A percentile compares a stretch with the other conserved stretches of the same genome.
phyloP scores from a whole-genome alignment of 1,140 invertebrate genomes.

The Caenorhabditis latens region DNA sequence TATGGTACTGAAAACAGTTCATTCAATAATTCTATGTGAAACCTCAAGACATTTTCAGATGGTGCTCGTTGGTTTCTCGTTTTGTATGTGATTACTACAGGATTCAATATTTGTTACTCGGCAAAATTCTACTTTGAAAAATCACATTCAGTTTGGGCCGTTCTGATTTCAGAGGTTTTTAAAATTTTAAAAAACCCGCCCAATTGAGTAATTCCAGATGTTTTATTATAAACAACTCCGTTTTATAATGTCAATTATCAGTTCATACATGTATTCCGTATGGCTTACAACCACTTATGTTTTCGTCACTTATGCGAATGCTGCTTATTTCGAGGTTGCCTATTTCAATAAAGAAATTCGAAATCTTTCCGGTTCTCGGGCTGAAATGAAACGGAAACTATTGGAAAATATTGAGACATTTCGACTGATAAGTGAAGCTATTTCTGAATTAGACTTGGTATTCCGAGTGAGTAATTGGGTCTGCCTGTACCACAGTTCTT shows the following conservation, averaged over 20 bases:
- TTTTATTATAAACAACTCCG: slow-evolving; percentile 14
- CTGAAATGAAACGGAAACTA: background rate
- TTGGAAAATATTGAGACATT: background rate
- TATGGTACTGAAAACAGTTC: background rate
- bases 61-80: slow-evolving; percentile 5
- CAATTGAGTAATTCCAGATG: slow-evolving; percentile 5
- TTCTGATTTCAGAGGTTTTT: slow-evolving; percentile 3
- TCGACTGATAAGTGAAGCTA: slow-evolving; percentile 21
- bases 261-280: slow-evolving; percentile 20
- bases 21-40: background rate
- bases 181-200: background rate
- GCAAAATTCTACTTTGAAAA: slow-evolving; percentile 15
- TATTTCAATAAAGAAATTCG: slow-evolving; percentile 13
- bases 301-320: slow-evolving; percentile 19
- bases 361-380: slow-evolving; percentile 1
- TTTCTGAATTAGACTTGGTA: background rate
- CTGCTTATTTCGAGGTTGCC: background rate
- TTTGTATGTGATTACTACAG: background rate
- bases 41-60: background rate
- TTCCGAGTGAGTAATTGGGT: background rate
- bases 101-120: background rate
- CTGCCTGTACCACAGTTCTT: too few relatives aligned
- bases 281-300: slow-evolving; percentile 23
- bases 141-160: slow-evolving; percentile 1
- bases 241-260: slow-evolving; percentile 24